Evolutionary conservation across 2,113 vertebrate genomes (phyloP), one percentile per base, ranked within the genome.

Genomic region (Ibidorhyncha struthersii): DNA sequence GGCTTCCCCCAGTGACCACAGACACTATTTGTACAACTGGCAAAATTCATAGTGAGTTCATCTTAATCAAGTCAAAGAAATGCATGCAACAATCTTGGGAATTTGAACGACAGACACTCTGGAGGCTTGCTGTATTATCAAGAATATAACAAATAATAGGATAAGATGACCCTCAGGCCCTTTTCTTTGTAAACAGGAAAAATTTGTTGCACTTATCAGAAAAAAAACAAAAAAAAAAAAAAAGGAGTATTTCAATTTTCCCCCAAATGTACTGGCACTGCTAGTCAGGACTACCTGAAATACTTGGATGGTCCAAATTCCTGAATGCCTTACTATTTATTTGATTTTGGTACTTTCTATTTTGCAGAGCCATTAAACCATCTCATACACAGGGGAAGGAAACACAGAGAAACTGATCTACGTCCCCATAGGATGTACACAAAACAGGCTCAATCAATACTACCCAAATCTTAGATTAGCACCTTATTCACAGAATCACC

Each of bases 121-220:
- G 38, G 93, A 90, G 58, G 38, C 43, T 76, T 61, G 67, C 65
- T 59, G 36, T 32, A 86, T 86, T 81, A 90, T 58, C 88, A 89
- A 95, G 87, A 63, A 95, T 81, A 93, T 47, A 94, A 79, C 55
- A 94, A 96, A 49, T 70, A 86, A 91, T 5, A 85, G 80, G 83
- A 41, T 74, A 94, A 91, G 77, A 85, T 4, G 4, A 86, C 61
- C 89, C 58, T 85, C n/a, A 2, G 36, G 81, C 73, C 38, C 34
- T 92, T 84, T 67, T 45, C 85, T 74, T 50, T 71, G 67, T 97
- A 95, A 95, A 96, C 88, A 93, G 82, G 82, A 93, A 92, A 90
- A 94, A 80, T 17, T 20, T 70, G 53, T 88, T 90, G 50, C 92
- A 88, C 18, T 88, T 70, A 11, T 12, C 4, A 17, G 30, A 2